Percentiles rank a stretch among this genome's conserved stretches.
Conservation (phyloP, 2,888 invertebrate species). For the Allolobophora icterica region DNA sequence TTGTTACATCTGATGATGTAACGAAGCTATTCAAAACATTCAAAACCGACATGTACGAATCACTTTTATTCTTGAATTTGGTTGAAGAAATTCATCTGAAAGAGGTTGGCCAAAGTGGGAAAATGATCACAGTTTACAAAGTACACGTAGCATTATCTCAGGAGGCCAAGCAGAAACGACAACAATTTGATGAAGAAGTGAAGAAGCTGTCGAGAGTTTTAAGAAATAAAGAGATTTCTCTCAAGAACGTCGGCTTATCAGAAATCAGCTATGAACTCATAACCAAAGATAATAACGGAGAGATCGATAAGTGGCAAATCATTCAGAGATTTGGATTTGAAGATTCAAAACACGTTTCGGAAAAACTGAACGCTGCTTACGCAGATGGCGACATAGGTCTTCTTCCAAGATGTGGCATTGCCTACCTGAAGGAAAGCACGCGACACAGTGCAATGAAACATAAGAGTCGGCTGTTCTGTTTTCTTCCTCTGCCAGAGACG, state of each 20-base stretch:
- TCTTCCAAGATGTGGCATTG: constrained; percentile 46
- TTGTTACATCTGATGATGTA: constrained; percentile 43
- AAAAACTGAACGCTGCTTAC: constrained; percentile 45
- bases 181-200: constrained; percentile 18
- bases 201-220: not conserved
- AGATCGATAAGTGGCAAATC: constrained; percentile 31
- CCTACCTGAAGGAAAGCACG: constrained; percentile 33
- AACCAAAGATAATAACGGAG: constrained; percentile 15
- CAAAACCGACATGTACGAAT: constrained; percentile 46
- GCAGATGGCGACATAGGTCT: constrained; percentile 47
- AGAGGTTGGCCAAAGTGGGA: not conserved
- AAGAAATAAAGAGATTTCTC: not conserved
- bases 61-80: constrained; percentile 37
- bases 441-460: not conserved
- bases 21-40: constrained; percentile 49
- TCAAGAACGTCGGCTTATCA: not conserved
- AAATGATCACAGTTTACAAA: not conserved
- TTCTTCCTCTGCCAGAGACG: constrained; percentile 55
- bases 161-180: constrained; percentile 12
- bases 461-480: constrained; percentile 52
- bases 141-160: constrained; percentile 4
- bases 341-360: constrained; percentile 36
- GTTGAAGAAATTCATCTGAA: constrained; percentile 22
- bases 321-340: constrained; percentile 50
- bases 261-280: constrained; percentile 28